Evolutionary conservation across 64 coral and sea anemone species (phyloP).

Genomic region (Porites lutea): DNA sequence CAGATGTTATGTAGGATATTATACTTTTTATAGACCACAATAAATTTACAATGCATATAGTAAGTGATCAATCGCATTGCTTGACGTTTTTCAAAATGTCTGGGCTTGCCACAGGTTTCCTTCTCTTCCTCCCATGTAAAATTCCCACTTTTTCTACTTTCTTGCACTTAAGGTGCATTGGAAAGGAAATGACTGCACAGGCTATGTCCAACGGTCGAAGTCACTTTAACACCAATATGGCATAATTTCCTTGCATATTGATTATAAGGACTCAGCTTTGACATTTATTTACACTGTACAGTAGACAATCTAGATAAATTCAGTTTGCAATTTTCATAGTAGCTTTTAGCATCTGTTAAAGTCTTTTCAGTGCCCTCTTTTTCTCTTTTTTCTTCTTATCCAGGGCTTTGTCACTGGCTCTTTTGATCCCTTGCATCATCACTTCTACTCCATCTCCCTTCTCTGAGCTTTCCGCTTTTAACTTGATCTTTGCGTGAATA

Average conservation of each 20-base stretch:
- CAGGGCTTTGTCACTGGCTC: constrained; percentile 79
- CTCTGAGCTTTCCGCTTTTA: constrained; percentile 53
- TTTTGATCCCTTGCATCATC: constrained; percentile 66
- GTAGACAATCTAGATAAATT: constrained; percentile 6
- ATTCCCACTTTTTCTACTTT: too few species aligned
- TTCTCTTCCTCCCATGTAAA: too few species aligned
- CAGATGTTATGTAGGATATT: too few species aligned
- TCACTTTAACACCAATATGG: background rate
- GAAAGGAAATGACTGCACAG: too few species aligned
- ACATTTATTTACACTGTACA: constrained; percentile 46
- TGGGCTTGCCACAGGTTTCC: too few species aligned
- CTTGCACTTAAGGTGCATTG: too few species aligned
- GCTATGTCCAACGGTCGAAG: background rate
- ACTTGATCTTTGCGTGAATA: constrained; percentile 86
- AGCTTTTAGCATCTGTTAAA: constrained; percentile 51
- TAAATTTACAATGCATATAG: too few species aligned
- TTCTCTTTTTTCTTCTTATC: constrained; percentile 99
- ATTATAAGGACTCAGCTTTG: background rate
- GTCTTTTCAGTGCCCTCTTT: constrained; percentile 95
- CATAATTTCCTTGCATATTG: background rate
- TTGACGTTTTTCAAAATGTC: too few species aligned
- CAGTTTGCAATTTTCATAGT: background rate
- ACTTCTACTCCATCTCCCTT: constrained; percentile 51
- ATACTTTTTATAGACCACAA: too few species aligned
- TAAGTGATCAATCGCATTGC: too few species aligned